Evolutionary conservation across 2,888 invertebrate species (phyloP), one percentile per base, ranked within the genome.

Genomic region (Synanthedon vespiformis): DNA sequence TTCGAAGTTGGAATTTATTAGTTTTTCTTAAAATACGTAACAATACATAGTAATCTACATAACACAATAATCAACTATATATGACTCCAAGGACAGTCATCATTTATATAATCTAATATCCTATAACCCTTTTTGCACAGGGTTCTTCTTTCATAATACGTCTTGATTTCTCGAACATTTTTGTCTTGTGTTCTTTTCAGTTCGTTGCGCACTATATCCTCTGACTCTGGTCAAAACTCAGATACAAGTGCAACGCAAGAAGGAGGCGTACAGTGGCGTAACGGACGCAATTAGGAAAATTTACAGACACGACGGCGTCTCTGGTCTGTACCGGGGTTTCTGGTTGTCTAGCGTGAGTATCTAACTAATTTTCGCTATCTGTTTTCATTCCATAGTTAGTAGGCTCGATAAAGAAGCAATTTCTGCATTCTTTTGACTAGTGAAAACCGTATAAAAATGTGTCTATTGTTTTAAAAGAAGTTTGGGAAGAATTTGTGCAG

Each of bases 181-280:
- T 10, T 34, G 22, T 22, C 5, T 22, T 22, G 1, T 8, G 0
- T 34, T 1, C 6, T 8, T 76, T 70, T 0, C 74, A 88, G 89
- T 91, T 11, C 86, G 93, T 56, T 92, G 92, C 72, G 89, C 94
- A 40, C 89, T 98, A 0, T 98, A 98, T 77, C 98, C 98, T 0
- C 85, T 98, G 57, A 96, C 97, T 1, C 90, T 99, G 51, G 94
- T 99, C 54, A 97, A 98, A 80, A 98, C 98, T 0, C 92, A 98
- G 64, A 90, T 99, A 44, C 98, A 98, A 82, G 90, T 94, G 44
- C 96, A 96, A 68, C 90, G 93, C 58, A 92, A 91, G 70, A 94
- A 93, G 74, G 92, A 94, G 63, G 90, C 96, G 53, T 97, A 97
- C 70, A 91, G 89, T 61, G 95, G 95, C 13, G 95, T 97, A 72